These are phyloP conservation scores for Strigops habroptila DNA, from an alignment of 2,113 vertebrate genomes.

Conservation along the genomic window DNA sequence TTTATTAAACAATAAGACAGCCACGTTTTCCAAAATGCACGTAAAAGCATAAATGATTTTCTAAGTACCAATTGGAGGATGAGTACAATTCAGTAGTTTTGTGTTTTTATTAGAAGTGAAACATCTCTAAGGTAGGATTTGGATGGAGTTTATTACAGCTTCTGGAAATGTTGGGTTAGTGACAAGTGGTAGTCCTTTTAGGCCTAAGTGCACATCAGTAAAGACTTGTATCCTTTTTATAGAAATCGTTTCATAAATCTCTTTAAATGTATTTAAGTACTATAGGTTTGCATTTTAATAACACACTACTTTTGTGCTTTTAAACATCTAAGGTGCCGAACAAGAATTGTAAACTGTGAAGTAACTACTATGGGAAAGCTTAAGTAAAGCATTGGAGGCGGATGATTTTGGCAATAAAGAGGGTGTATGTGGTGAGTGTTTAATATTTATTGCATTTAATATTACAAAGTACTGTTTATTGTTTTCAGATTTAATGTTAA, in stretches of 20 bases:
- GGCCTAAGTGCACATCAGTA: background rate
- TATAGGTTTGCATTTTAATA: slow-evolving; percentile 43
- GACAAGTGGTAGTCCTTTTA: background rate
- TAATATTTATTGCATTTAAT: slow-evolving; percentile 44
- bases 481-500: slow-evolving; percentile 25
- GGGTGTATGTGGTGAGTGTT: slow-evolving; percentile 74
- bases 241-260: slow-evolving; percentile 34
- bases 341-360: slow-evolving; percentile 79
- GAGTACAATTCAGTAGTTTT: background rate
- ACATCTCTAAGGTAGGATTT: background rate
- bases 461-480: slow-evolving; percentile 50
- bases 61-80: background rate
- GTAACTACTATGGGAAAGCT: slow-evolving; percentile 77
- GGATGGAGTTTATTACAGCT: background rate
- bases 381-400: slow-evolving; percentile 72
- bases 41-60: background rate
- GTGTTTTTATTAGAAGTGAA: background rate
- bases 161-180: background rate
- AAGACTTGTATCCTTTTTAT: background rate
- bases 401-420: slow-evolving; percentile 71
- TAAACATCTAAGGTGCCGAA: slow-evolving; percentile 74
- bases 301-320: slow-evolving; percentile 48
- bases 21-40: background rate
- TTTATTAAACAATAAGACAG: background rate
- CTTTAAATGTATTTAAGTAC: slow-evolving; percentile 36